Base-by-base conservation (phyloP, 2,797 vertebrate genomes). In the Erethizon dorsatum region DNA sequence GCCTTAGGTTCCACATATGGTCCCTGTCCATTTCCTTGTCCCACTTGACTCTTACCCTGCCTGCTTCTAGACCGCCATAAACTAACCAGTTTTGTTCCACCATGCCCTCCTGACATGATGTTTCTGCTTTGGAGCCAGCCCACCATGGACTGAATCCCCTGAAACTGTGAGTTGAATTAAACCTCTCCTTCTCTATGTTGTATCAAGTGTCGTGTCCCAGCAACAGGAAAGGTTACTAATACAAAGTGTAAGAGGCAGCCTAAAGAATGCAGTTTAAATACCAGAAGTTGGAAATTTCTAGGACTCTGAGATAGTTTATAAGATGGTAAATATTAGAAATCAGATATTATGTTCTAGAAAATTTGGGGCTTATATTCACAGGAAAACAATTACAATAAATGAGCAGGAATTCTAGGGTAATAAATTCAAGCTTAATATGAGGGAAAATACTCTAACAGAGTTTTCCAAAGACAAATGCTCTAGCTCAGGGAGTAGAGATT, bases 241-340 rank as follows among this genome's bases (percentile, higher is more conserved):
- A 73, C 20, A 45, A n/a, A 45, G 69, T n/a, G 37, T 28, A 47
- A 54, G 5, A 78, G 22, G 22, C 47, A 95, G 73, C 15, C 26
- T 83, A 85, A 31, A 31, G 5, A 20, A 75, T 20, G 0, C 87
- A 41, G 9, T 79, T 56, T 96, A 37, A 90, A 94, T 63, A 82
- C 10, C 33, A 0, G 56, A 26, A 87, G 4, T 0, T 85, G 77
- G 57, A 92, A 75, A 54, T 15, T 73, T 56, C 33, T 11, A 67
- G 33, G 26, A 82, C 37, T 26, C 50, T 83, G 22, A 41, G 18
- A 73, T 67, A 73, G 57, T 33, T 77, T 83, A 56, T 41, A 92
- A 85, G 24, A 41, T 17, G 45, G 26, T 65, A 88, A 85, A 57
- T 83, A 77, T 92, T 67, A 95, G 71, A 93, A 97, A 86, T 83